Evolutionary conservation across 2,113 vertebrate genomes (phyloP).

Genomic region (Calcarius ornatus): DNA sequence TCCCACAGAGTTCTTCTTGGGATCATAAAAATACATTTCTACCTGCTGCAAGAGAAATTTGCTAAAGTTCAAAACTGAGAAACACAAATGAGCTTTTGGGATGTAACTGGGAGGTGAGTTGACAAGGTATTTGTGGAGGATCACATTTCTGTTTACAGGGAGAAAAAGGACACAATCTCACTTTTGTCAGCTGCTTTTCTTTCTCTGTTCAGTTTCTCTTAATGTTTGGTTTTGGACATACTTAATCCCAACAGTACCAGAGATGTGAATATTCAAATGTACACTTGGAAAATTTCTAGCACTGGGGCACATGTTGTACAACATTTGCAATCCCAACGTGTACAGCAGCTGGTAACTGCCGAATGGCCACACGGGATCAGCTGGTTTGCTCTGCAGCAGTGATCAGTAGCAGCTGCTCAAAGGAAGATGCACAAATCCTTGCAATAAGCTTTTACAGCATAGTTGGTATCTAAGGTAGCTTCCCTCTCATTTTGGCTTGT

Average conservation of each 20-base stretch:
- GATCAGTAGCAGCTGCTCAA: not conserved
- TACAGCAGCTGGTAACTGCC: not conserved
- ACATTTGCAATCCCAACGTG: not conserved
- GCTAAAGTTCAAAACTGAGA: not conserved
- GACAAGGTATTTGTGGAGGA: not conserved
- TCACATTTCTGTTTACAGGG: not conserved
- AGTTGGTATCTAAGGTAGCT: not conserved
- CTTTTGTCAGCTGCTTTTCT: not conserved
- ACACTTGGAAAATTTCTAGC: not conserved
- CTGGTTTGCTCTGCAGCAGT: not conserved
- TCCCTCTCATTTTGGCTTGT: not conserved
- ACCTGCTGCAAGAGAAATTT: not conserved
- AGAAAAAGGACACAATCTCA: not conserved
- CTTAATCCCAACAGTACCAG: not conserved
- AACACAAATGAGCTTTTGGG: not conserved
- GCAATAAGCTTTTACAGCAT: not conserved
- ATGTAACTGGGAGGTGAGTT: not conserved
- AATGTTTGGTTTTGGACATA: not conserved
- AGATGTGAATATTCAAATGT: not conserved
- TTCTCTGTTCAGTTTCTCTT: not conserved
- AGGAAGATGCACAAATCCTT: not conserved
- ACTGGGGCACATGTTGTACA: fast-evolving
- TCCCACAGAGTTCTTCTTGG: not conserved
- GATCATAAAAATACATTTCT: not conserved
- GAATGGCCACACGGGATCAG: not conserved